Conservation (phyloP, 2,888 invertebrate species). For the Agonopterix alstromeriana region DNA sequence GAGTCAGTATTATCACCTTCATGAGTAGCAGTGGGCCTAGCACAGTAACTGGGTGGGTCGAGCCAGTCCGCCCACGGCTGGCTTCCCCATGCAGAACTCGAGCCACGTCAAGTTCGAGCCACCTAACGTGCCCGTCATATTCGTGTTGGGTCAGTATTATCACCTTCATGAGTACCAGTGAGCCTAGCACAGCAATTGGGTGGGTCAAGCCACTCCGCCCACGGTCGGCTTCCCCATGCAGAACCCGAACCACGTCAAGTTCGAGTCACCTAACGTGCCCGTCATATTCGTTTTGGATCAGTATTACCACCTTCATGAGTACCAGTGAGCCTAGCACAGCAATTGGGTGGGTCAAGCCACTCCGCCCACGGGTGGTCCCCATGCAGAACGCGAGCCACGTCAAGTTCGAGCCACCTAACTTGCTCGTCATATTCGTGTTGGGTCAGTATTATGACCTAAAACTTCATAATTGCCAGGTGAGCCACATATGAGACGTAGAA, state of each 20-base stretch:
- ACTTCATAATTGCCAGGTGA: too few relatives aligned
- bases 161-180: too few relatives aligned
- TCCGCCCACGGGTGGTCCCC: constrained; percentile 82
- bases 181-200: constrained; percentile 58
- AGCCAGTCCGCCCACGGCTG: constrained; percentile 81
- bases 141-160: constrained; percentile 83
- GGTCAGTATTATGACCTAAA: constrained; percentile 67
- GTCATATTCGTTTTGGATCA: constrained; percentile 80
- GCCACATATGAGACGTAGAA: neutral
- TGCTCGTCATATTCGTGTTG: constrained; percentile 92
- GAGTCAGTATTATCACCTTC: too few relatives aligned
- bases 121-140: constrained; percentile 92
- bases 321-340: constrained; percentile 22
- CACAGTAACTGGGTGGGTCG: constrained; percentile 72
- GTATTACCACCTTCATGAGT: too few relatives aligned
- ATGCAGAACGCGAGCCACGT: constrained; percentile 88
- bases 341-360: constrained; percentile 78
- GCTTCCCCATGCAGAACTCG: constrained; percentile 87
- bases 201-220: constrained; percentile 79
- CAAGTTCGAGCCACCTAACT: constrained; percentile 90
- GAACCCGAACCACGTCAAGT: constrained; percentile 87
- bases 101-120: constrained; percentile 90
- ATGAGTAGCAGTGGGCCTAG: too few relatives aligned
- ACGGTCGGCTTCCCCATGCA: constrained; percentile 86
- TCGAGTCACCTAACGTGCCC: constrained; percentile 90